phyloP scores from a whole-genome alignment of 2,113 vertebrate species.

The Lasiurus cinereus region DNA sequence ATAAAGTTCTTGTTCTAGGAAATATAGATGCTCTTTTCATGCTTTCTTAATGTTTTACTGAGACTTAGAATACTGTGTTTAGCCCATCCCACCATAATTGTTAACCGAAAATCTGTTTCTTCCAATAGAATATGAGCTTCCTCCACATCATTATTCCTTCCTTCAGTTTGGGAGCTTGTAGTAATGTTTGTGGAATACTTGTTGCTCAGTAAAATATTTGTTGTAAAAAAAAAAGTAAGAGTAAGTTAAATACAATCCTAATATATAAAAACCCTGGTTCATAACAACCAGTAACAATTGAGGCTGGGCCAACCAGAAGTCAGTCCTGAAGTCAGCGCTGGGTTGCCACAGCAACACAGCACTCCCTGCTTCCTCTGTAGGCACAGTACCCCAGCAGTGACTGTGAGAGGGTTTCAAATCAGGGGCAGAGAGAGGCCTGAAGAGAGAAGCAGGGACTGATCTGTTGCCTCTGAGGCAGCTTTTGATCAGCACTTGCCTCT shows the following conservation, averaged over 20 bases:
- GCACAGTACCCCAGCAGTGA: too few species aligned
- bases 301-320: too few species aligned
- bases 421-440: too few species aligned
- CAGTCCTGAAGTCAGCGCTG: too few species aligned
- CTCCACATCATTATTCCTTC: background rate
- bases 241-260: background rate
- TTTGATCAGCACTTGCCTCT: too few species aligned
- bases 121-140: background rate
- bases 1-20: background rate
- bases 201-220: background rate
- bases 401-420: too few species aligned
- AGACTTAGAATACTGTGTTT: background rate
- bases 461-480: too few species aligned
- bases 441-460: too few species aligned
- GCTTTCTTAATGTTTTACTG: background rate
- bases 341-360: too few species aligned
- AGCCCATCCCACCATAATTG: background rate
- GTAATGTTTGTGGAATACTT: background rate
- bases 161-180: background rate
- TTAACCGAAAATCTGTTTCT: background rate
- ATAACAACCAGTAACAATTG: too few species aligned
- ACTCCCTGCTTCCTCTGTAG: too few species aligned
- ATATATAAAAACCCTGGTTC: too few species aligned
- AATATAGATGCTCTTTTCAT: background rate
- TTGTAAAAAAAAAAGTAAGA: background rate